Evolutionary conservation across 2,113 vertebrate species (phyloP).

Genomic region (Pseudonaja textilis): DNA sequence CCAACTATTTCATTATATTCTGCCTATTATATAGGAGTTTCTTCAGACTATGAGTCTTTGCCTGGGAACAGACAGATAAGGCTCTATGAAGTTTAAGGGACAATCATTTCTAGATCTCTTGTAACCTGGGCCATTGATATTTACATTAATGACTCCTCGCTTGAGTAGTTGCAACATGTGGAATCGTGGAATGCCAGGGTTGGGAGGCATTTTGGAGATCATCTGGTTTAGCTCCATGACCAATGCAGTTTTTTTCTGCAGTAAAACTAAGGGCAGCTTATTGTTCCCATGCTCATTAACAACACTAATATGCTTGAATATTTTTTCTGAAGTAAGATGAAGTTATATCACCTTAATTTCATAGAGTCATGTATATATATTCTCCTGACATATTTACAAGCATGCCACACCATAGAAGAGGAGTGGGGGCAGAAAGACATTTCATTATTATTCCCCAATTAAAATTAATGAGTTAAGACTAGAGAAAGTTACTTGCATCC

Average conservation of each 20-base stretch:
- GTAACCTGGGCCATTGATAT: not conserved
- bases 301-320: not conserved
- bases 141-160: not conserved
- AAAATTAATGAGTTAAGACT: not conserved
- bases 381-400: not conserved
- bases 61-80: not conserved
- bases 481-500: not conserved
- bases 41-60: not conserved
- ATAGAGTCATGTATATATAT: not conserved
- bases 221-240: not conserved
- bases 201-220: not conserved
- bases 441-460: not conserved
- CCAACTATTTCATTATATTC: not conserved
- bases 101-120: not conserved
- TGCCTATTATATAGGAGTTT: not conserved
- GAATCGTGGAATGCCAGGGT: not conserved
- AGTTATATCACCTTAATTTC: not conserved
- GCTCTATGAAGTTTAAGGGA: not conserved
- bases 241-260: not conserved
- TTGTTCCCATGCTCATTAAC: not conserved
- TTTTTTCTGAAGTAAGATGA: not conserved
- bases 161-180: not conserved
- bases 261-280: not conserved
- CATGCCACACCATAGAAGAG: not conserved
- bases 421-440: not conserved